Base-by-base conservation (phyloP, 2,888 invertebrate genomes). In the Eilema griseolum region DNA sequence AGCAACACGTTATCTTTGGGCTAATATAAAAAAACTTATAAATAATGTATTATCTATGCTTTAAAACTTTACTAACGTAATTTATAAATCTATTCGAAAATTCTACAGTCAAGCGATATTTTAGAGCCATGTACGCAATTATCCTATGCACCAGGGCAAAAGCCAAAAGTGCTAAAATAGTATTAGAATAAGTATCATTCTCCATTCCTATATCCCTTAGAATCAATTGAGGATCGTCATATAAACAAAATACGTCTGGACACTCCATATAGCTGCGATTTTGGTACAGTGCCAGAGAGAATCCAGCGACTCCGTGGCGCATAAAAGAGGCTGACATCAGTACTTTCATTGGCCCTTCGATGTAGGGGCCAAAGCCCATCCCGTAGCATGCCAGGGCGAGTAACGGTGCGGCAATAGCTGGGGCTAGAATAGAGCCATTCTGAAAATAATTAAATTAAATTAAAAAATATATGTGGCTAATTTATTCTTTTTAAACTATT, bases 221-320 rank as follows among this genome's bases (percentile, higher is more conserved):
- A 31, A 98, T 92, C 23, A 97, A 88, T 61, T 90, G 90, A 0
- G 97, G 96, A 71, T 96, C 95, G 61, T 96, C 95, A 85, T 97
- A 97, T 0, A 96, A 81, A 61, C 95, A 95, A 73, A 95, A 95
- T 0, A 95, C 93, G n/a, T 92, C 88, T 0, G 93, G 89, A 83
- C 98, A 98, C 11, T 96, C 94, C 92, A 98, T 92, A 0, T 91
- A 86, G 1, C 91, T 92, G 10, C 97, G 90, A 70, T 96, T 94
- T 71, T 96, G 91, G 74, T 97, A 97, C 71, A 97, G 94, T 0
- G 97, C 90, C 2, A 95, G 82, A 1, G 87, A 93, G 81, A 92
- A 96, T 63, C 97, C 97, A 11, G 97, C 96, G 69, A 97, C 94
- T 0, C 97, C 96, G 85, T 96, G 97, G 66, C 97, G 96, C 24